phyloP scores from a whole-genome alignment of 2,888 invertebrate genomes.

The Alsophila aescularia region DNA sequence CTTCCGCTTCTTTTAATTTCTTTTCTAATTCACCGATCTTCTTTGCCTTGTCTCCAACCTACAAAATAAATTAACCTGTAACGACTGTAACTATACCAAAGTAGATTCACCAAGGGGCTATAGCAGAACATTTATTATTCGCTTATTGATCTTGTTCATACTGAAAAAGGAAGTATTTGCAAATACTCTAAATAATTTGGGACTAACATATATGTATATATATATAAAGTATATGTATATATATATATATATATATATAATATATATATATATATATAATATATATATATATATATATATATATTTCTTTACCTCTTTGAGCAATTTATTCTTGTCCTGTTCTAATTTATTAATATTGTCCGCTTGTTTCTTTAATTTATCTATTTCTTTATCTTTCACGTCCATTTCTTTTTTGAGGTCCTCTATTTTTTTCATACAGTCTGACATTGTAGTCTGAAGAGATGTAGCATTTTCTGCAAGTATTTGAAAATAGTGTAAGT shows the following conservation, averaged over 20 bases:
- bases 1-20: constrained; percentile 87
- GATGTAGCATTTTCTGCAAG: constrained; percentile 80
- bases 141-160: no score
- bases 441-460: constrained; percentile 81
- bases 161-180: no score
- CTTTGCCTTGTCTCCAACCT: constrained; percentile 86
- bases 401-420: constrained; percentile 86
- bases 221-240: no score
- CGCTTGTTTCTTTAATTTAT: constrained; percentile 85
- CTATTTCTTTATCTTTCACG: constrained; percentile 86
- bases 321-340: constrained; percentile 84
- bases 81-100: no score
- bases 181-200: no score
- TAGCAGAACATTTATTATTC: no score
- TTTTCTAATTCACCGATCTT: constrained; percentile 87
- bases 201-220: no score
- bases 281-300: no score
- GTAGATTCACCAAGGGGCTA: no score
- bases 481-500: background rate
- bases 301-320: constrained; percentile 79
- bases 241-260: no score
- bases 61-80: constrained; percentile 37
- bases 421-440: constrained; percentile 86
- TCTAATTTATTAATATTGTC: constrained; percentile 76
- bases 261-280: no score